Percentiles rank a stretch among this genome's conserved stretches.
Evolutionary conservation across 2,888 invertebrate genomes (phyloP).

Genomic region (Drosophila flavopinicola): DNA sequence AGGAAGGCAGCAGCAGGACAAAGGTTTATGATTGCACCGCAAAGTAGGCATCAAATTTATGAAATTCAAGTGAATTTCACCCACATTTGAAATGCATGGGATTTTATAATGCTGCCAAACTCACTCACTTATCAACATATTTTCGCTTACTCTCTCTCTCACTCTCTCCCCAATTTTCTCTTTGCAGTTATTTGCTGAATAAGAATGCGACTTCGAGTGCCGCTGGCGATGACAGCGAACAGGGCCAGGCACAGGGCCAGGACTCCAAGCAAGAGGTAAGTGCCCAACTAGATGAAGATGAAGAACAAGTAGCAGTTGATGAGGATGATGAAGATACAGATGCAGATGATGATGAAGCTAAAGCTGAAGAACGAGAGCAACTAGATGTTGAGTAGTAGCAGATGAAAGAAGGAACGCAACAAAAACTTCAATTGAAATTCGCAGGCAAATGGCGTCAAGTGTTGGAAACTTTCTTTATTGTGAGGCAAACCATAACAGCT

Average conservation of each 20-base stretch:
- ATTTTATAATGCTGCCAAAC: constrained; percentile 38
- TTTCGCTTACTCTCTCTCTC: background rate
- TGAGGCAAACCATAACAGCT: constrained; percentile 7
- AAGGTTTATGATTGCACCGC: constrained; percentile 11
- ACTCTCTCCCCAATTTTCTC: background rate
- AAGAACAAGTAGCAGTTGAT: background rate
- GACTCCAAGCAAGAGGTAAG: constrained; percentile 71
- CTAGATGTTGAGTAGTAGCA: background rate
- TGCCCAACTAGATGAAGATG: constrained; percentile 26
- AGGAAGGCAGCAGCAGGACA: constrained; percentile 6
- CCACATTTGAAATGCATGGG: constrained; percentile 64
- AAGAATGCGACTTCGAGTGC: constrained; percentile 57
- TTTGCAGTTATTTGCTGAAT: constrained; percentile 64
- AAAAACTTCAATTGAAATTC: constrained; percentile 53
- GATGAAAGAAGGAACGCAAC: constrained; percentile 15
- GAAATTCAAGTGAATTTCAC: constrained; percentile 31
- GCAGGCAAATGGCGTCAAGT: constrained; percentile 45
- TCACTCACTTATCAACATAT: constrained; percentile 8
- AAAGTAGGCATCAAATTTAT: constrained; percentile 59
- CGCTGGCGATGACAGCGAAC: constrained; percentile 71
- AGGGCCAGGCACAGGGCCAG: constrained; percentile 65
- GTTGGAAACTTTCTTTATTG: constrained; percentile 29
- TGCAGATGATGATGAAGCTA: constrained; percentile 1
- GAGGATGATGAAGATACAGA: constrained; percentile 5
- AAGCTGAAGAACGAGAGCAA: background rate